Conservation (phyloP, 2,797 vertebrate species). For the Brachyalestes nurse region DNA sequence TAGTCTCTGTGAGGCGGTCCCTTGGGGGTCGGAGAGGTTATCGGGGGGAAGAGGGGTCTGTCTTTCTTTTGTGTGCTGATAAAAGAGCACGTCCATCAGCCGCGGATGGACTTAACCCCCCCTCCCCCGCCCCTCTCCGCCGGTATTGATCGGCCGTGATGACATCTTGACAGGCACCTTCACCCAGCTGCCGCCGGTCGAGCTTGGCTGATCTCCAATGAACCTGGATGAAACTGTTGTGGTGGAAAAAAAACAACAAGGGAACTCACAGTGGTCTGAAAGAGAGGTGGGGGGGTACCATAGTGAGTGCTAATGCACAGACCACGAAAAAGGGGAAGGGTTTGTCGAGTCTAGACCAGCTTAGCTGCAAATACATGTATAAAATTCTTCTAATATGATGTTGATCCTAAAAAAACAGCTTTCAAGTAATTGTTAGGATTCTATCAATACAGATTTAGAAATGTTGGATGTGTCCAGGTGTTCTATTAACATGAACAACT, state of each 20-base stretch:
- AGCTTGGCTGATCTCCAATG: constrained; percentile 71
- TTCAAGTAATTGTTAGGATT: too few species aligned
- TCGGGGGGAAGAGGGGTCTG: constrained; percentile 46
- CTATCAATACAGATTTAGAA: too few species aligned
- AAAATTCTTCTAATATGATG: too few species aligned
- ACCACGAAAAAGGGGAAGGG: too few species aligned
- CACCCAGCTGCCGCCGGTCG: constrained; percentile 77
- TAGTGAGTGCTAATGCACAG: neutral
- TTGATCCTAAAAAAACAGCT: too few species aligned
- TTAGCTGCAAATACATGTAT: too few species aligned
- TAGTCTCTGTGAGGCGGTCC: constrained; percentile 41
- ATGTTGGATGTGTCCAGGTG: too few species aligned
- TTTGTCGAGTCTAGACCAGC: too few species aligned
- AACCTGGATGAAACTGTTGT: constrained; percentile 46
- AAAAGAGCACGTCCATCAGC: constrained; percentile 57
- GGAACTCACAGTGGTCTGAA: constrained; percentile 53
- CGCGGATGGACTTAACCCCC: constrained; percentile 40
- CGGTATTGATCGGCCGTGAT: constrained; percentile 58
- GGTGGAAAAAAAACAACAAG: constrained; percentile 26
- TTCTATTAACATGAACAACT: neutral
- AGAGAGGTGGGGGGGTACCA: constrained; percentile 17
- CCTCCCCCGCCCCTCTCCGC: constrained; percentile 29
- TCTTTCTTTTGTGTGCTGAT: constrained; percentile 52
- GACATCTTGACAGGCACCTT: constrained; percentile 78
- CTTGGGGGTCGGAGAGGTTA: constrained; percentile 47